Percentiles rank a stretch among this genome's conserved stretches.
Evolutionary conservation across 2,113 vertebrate genomes (phyloP).

Genomic region (Diglossa brunneiventris): DNA sequence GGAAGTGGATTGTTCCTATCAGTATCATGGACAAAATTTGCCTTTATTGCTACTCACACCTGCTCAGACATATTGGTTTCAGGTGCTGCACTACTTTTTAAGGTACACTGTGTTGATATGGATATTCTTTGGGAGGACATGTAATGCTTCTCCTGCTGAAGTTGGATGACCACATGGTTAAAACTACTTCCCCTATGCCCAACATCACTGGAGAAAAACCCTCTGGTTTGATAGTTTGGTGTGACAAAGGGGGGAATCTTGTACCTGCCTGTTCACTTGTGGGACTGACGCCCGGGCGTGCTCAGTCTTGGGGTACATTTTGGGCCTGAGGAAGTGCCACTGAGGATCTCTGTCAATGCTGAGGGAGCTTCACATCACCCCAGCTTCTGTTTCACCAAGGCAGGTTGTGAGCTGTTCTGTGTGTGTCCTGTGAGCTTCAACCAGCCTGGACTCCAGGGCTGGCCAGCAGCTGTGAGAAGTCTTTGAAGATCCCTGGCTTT

Average conservation of each 20-base stretch:
- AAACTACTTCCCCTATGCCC: not conserved
- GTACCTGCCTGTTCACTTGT: not conserved
- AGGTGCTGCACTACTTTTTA: not conserved
- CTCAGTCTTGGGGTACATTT: not conserved
- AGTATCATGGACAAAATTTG: not conserved
- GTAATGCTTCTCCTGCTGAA: not conserved
- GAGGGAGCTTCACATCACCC: not conserved
- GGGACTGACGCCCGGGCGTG: accelerated
- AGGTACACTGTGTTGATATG: not conserved
- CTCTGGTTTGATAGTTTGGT: not conserved
- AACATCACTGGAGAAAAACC: not conserved
- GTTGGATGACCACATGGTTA: accelerated
- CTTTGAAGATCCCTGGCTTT: not conserved
- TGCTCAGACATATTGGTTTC: not conserved
- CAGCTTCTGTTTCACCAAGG: not conserved
- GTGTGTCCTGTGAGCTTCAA: not conserved
- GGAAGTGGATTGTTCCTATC: not conserved
- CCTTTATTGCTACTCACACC: not conserved
- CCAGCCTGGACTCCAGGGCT: not conserved
- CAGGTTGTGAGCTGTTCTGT: not conserved
- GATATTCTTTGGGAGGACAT: not conserved
- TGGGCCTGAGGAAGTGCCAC: not conserved
- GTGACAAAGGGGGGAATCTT: not conserved
- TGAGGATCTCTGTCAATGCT: not conserved
- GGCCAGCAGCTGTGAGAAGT: not conserved